Percentiles rank a stretch among this genome's conserved stretches.
phyloP scores from a whole-genome alignment of 37 sponge, comb jelly and placozoan species.

The Hexactinellida sp. region DNA sequence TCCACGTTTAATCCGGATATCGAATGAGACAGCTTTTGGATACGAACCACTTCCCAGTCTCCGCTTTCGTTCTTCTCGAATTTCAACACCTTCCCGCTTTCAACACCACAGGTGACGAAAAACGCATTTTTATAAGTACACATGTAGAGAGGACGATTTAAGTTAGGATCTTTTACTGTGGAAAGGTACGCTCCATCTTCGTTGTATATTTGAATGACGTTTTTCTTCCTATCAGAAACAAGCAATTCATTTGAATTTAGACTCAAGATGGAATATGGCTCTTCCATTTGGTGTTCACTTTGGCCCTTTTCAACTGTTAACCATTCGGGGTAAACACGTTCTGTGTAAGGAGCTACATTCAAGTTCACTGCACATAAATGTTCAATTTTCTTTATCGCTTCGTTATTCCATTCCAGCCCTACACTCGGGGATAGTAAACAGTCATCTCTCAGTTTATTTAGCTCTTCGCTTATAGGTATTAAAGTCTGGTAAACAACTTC shows the following conservation, averaged over 20 bases:
- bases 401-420: background rate
- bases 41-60: background rate
- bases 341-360: background rate
- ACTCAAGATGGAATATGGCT: background rate
- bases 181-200: background rate
- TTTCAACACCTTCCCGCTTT: background rate
- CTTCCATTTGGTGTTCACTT: background rate
- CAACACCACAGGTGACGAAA: background rate
- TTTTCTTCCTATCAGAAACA: background rate
- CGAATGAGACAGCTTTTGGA: background rate
- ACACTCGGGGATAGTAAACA: background rate
- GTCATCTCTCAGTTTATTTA: background rate
- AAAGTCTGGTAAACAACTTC: background rate
- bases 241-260: background rate
- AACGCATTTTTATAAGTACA: background rate
- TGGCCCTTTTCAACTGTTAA: background rate
- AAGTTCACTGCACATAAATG: background rate
- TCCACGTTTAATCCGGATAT: background rate
- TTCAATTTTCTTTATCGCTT: background rate
- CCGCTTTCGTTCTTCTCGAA: background rate
- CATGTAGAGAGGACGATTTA: background rate
- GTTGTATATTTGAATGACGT: background rate
- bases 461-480: background rate
- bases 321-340: conserved; percentile 11
- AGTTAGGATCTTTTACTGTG: background rate